Base-by-base conservation (phyloP, 2,888 invertebrate genomes). In the Muscina levida region DNA sequence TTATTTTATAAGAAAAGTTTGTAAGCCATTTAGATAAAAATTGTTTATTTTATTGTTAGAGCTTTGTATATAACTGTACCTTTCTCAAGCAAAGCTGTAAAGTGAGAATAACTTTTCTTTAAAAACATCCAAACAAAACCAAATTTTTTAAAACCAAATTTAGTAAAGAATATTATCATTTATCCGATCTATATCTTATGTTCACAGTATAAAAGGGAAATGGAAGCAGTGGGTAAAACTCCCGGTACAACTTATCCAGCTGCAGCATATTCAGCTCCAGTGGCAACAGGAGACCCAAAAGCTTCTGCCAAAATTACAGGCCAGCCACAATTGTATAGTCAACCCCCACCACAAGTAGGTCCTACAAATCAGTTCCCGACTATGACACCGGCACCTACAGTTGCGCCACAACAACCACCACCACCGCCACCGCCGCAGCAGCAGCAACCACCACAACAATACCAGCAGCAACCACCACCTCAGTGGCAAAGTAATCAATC, bases 181-280 rank as follows among this genome's bases (percentile, higher is more conserved):
- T n/a, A n/a, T n/a, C n/a, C n/a, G n/a, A n/a, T n/a, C n/a, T n/a
- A n/a, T n/a, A 31, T 31, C 10, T 8, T 53, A 11, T 72, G 22
- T 26, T 78, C 82, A 59, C 75, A 90, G 90, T 90, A 90, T 80
- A 89, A 90, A 76, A 87, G 90, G 0, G 90, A 90, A 86, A 90
- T 90, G 90, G 89, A 89, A 6, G 89, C 89, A 0, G 87, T 87
- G 5, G 83, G 87, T 11, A 85, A 84, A 8, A 53, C 73, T 0
- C 73, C 85, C 59, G 46, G 22, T 65, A 82, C 67, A 1, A 19
- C 81, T 13, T 26, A 73, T 1, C 48, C 81, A 19, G 72, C 83
- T 0, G 72, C 83, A 1, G 76, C 84, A 8, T 83, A 82, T 72
- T 15, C 75, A 37, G 77, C 83, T 66, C 83, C 78, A 22, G 78